Percentiles rank a stretch among this genome's conserved stretches.
Evolutionary conservation across 1,140 invertebrate genomes (phyloP).

Genomic region (Colletes gigas): DNA sequence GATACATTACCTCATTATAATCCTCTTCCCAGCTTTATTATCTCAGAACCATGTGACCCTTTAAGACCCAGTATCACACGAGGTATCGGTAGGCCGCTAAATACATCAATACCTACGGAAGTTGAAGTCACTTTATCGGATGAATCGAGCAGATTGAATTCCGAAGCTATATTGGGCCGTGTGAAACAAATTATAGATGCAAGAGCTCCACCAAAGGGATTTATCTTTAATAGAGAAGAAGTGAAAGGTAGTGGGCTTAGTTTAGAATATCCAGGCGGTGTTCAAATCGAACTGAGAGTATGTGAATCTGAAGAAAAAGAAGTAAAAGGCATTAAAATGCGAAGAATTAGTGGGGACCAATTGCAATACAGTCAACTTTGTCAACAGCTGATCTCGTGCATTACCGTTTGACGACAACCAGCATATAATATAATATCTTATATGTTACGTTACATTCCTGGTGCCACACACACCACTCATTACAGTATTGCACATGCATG

Average conservation of each 20-base stretch:
- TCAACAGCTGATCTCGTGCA: constrained; percentile 93
- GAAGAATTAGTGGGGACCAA: constrained; percentile 95
- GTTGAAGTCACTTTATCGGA: constrained; percentile 89
- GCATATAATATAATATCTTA: constrained; percentile 66
- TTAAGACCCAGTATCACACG: constrained; percentile 90
- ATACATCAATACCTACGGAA: constrained; percentile 80
- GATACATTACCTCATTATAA: constrained; percentile 75
- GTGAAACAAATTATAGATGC: constrained; percentile 91
- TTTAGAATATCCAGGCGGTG: constrained; percentile 91
- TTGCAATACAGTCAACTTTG: constrained; percentile 94
- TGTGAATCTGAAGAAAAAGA: constrained; percentile 88
- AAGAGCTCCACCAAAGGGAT: constrained; percentile 88
- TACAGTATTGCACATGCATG: constrained; percentile 75
- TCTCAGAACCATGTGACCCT: constrained; percentile 87
- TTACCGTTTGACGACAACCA: constrained; percentile 86
- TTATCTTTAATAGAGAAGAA: constrained; percentile 82
- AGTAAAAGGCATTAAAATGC: constrained; percentile 93
- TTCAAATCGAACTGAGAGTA: constrained; percentile 93
- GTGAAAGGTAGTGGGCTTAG: constrained; percentile 81
- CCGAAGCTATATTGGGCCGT: constrained; percentile 89
- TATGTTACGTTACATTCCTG: constrained; percentile 77
- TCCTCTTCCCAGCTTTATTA: constrained; percentile 84
- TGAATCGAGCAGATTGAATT: constrained; percentile 89
- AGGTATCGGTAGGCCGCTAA: constrained; percentile 85
- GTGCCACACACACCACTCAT: constrained; percentile 70